Base-by-base conservation (phyloP, 1,140 invertebrate species). In the Drosophila melanica region DNA sequence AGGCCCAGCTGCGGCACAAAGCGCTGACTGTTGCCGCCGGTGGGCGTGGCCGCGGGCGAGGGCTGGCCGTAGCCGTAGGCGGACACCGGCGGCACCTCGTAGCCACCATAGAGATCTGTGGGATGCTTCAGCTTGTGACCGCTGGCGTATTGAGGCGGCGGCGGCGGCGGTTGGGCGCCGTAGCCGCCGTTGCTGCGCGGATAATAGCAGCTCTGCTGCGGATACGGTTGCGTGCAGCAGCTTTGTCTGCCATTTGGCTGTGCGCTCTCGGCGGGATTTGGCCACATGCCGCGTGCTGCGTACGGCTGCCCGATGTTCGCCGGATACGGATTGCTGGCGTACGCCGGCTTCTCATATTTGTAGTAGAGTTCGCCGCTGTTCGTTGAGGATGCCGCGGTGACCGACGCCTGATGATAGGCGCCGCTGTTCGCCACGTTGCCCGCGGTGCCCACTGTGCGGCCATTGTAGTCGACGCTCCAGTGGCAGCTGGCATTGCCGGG, bases 201-300 rank as follows among this genome's bases (percentile, higher is more conserved):
- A 65, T 90, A 91, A 18, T 75, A 91, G 42, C 90, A 91, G 23
- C 70, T 90, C 53, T 89, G 82, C 55, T 89, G 86, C 6, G 70
- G 45, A 14, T 73, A 82, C 3, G 75, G 53, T 58, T 91, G 90
- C 0, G 74, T 70, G 55, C 86, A 91, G 53, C 90, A 91, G 14
- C 70, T 89, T 44, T 91, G 90, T n/a, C 90, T 75, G 14, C 45
- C 41, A 27, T 37, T 74, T 3, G 50, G 30, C 20, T 39, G 23
- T 30, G 37, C 30, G 0, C 16, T 50, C 23, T 70, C 58, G 1
- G n/a, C 51, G 6, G 74, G 44, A 42, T 57, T 70, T 0, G 63
- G 37, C 79, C 90, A 91, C 39, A 90, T 50, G 37, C 67, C 73
- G 11, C 85, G 69, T 3, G 53, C 58, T 0, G 48, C 62, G 14